Percentiles rank a stretch among this genome's conserved stretches.
Evolutionary conservation across 2,888 invertebrate species (phyloP).

Genomic region (Gibbula magus): DNA sequence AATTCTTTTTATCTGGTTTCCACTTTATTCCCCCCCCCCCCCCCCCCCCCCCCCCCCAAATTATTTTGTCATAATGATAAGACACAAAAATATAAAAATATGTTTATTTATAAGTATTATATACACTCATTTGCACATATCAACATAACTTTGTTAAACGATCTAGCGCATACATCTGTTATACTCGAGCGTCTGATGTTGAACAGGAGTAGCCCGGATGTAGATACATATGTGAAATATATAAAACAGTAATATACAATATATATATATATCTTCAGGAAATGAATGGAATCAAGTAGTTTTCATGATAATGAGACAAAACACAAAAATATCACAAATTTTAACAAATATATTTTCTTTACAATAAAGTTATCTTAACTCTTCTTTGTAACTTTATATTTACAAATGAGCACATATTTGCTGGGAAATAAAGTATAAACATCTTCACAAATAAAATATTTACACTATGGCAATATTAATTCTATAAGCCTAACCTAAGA

Average conservation of each 20-base stretch:
- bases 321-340: background rate
- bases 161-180: background rate
- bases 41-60: too few species aligned
- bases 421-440: background rate
- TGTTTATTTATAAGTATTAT: background rate
- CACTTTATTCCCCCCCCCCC: too few species aligned
- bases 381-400: background rate
- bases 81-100: background rate
- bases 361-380: background rate
- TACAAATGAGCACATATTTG: background rate
- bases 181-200: background rate
- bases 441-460: background rate
- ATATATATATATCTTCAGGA: background rate
- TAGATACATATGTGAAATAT: background rate
- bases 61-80: too few species aligned
- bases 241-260: background rate
- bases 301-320: background rate
- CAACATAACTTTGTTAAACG: background rate
- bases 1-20: too few species aligned
- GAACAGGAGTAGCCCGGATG: background rate
- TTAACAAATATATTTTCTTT: background rate
- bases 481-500: background rate
- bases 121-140: background rate
- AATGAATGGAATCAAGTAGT: background rate
- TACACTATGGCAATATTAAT: background rate